Evolutionary conservation across 2,797 vertebrate genomes (phyloP).

Genomic region (Propithecus perrieri): DNA sequence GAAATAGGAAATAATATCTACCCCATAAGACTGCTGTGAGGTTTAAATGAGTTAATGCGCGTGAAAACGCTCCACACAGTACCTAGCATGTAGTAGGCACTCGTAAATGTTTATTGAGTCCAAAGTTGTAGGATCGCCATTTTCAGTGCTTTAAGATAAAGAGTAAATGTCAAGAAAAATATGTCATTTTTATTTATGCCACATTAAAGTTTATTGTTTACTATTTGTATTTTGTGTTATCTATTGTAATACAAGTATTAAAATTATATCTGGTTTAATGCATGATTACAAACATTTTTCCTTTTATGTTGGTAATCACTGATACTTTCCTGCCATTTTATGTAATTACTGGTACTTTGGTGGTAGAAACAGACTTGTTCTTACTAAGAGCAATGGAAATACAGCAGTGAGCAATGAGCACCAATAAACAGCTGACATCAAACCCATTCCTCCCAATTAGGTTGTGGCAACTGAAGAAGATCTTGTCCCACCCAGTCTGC

Average conservation of each 20-base stretch:
- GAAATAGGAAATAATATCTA: background rate
- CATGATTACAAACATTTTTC: background rate
- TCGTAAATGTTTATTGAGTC: background rate
- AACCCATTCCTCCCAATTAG: constrained; percentile 76
- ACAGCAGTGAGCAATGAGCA: background rate
- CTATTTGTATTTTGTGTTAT: background rate
- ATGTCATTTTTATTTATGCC: background rate
- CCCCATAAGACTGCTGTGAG: background rate
- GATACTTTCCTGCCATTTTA: background rate
- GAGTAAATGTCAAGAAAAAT: background rate
- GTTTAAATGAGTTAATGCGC: background rate
- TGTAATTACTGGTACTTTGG: background rate
- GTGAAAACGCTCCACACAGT: background rate
- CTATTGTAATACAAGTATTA: background rate
- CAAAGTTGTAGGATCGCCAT: background rate
- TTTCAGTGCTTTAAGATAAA: background rate
- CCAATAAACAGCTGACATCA: background rate
- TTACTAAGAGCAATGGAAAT: background rate
- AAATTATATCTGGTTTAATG: background rate
- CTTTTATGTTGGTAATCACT: background rate
- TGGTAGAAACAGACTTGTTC: background rate
- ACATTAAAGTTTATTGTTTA: background rate
- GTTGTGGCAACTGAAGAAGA: constrained; percentile 86
- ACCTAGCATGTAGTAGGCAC: background rate
- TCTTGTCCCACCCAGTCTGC: constrained; percentile 69